Evolutionary conservation across 2,888 invertebrate genomes (phyloP).

Genomic region (Biston stratarius): DNA sequence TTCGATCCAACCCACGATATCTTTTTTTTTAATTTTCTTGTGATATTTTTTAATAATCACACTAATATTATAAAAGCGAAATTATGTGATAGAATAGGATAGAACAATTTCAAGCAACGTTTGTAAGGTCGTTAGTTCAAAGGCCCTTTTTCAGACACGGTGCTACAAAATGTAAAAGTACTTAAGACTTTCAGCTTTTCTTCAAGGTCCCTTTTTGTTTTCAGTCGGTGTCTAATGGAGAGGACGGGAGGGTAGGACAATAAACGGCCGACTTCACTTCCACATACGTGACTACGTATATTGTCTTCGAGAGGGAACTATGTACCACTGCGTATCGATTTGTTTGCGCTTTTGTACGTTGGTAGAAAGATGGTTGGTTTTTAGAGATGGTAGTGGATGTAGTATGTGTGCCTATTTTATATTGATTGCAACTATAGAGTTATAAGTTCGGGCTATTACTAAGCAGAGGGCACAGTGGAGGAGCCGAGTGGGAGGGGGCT

Average conservation of each 20-base stretch:
- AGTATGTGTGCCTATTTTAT: neutral
- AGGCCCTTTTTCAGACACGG: neutral
- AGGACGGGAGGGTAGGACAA: slow-evolving; percentile 30
- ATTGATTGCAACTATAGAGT: neutral
- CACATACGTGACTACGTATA: slow-evolving; percentile 34
- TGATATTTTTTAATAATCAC: no score
- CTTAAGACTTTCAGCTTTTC: slow-evolving; percentile 21
- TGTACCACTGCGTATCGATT: slow-evolving; percentile 35
- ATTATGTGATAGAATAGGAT: no score
- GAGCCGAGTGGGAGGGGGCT: no score
- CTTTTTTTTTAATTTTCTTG: no score
- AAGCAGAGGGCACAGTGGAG: no score
- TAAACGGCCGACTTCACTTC: slow-evolving; percentile 30
- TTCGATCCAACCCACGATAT: no score
- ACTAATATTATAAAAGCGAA: no score
- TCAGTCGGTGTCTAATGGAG: slow-evolving; percentile 31
- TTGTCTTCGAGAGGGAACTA: slow-evolving; percentile 24
- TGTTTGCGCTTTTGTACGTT: slow-evolving; percentile 22
- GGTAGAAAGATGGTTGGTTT: neutral
- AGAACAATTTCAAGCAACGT: no score
- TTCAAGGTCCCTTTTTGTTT: slow-evolving; percentile 38
- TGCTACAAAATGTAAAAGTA: neutral
- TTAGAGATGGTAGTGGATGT: neutral
- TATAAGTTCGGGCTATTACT: no score
- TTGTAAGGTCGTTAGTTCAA: no score